Evolutionary conservation across 2,797 vertebrate genomes (phyloP).

Genomic region (Tapirus indicus): DNA sequence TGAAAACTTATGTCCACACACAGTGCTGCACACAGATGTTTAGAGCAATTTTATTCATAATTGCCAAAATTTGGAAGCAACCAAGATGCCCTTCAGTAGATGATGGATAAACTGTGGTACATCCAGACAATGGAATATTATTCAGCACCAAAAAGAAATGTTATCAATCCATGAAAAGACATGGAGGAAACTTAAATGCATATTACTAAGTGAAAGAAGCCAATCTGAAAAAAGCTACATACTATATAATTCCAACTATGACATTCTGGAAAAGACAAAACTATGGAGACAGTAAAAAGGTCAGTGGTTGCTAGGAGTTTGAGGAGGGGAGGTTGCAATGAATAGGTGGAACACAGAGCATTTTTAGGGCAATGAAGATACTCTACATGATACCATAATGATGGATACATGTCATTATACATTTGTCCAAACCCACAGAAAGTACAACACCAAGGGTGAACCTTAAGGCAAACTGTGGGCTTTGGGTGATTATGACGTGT

Average conservation of each 20-base stretch:
- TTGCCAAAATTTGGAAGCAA: not conserved
- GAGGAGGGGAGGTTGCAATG: not conserved
- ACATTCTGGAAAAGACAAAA: not conserved
- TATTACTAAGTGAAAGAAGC: too few species aligned
- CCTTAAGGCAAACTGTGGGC: not conserved
- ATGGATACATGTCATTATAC: not conserved
- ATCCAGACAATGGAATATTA: not conserved
- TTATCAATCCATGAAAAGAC: not conserved
- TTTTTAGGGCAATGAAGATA: not conserved
- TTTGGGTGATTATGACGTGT: not conserved
- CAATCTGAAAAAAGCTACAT: not conserved
- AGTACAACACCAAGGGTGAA: not conserved
- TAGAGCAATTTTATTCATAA: not conserved
- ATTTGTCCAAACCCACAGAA: not conserved
- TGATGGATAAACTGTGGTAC: not conserved
- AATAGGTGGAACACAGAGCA: not conserved
- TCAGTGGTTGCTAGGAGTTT: not conserved
- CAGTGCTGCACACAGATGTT: not conserved
- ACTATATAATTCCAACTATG: not conserved
- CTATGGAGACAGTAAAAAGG: not conserved
- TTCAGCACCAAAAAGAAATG: not conserved
- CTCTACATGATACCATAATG: not conserved
- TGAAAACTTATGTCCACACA: not conserved
- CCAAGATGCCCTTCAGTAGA: not conserved
- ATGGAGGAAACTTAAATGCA: not conserved